Base-by-base conservation (phyloP, 2,888 invertebrate species). In the Leucoma salicis region DNA sequence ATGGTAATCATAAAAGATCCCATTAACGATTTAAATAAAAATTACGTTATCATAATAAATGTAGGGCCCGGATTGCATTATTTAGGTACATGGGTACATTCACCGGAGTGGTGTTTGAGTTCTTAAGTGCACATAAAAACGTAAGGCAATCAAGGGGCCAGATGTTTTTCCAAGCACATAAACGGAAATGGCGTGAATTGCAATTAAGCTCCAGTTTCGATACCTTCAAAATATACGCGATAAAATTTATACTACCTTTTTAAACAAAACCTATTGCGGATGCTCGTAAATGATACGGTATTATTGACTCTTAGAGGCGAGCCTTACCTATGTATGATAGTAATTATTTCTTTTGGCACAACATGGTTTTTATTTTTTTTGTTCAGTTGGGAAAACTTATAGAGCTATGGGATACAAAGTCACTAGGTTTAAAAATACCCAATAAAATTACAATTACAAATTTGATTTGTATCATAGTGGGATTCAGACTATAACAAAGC, bases 81-180 rank as follows among this genome's bases (percentile, higher is more conserved):
- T 77, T 75, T 71, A 73, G 67, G 57, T 70, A 70, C 70, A 71
- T 75, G 73, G 57, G 67, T 70, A 72, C 65, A 64, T 67, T 74
- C 58, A 55, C 55, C 42, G 32, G 51, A 53, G 42, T 51, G 56
- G 49, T 52, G 56, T 61, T 61, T 62, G 66, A 75, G 80, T 78
- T 78, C 73, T 75, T 75, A 80, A 83, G 82, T 81, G 80, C 79
- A 72, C 81, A 82, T 86, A 84, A 85, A 83, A 84, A 82, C 78
- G 79, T 76, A 74, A 79, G 78, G 78, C 82, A 84, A 86, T 83
- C 84, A 84, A 74, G 66, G 66, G 62, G 77, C 82, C 83, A 83
- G 83, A 78, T 86, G 85, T 81, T 85, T 79, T 83, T 76, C 72
- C 66, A 66, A 72, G 71, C 74, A 73, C 80, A 81, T 85, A 85